Base-by-base conservation (phyloP, 2,797 vertebrate genomes). In the Vultur gryphus region DNA sequence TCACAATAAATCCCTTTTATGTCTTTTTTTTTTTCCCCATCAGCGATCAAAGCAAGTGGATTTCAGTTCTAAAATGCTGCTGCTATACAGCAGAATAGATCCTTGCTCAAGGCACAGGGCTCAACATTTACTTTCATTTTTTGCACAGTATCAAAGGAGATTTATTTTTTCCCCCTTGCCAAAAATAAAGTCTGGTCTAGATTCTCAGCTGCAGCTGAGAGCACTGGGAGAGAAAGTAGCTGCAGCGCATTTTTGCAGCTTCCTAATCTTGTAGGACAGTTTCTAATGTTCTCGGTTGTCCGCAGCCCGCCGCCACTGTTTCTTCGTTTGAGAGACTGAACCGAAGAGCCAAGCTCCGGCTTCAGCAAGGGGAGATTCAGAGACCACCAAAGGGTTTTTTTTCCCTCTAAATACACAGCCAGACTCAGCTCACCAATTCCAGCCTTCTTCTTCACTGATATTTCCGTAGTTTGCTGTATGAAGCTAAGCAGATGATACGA, bases 121-220 rank as follows among this genome's bases (percentile, higher is more conserved):
- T 96, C 71, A 79, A 85, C 66, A 83, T 59, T 89, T 90, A 52
- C 75, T 94, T 94, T 70, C 41, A 39, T 61, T 87, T 94, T 92
- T 90, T 84, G 9, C 66, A 72, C 79, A 49, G 57, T 87, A 82
- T 95, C 73, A 96, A 91, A 93, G 69, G 84, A 96, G 83, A 87
- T 87, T 91, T 90, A 69, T 95, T 96, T 95, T 82, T 72, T 54
- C 26, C 51, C 39, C 33, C 62, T 85, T 92, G 86, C 87, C 93
- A 94, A 96, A 89, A 87, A 87, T 89, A 94, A 93, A 93, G 16
- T 44, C 89, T 89, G 62, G 78, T 92, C 93, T 89, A 89, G 66
- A 95, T 93, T 84, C 84, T 78, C 82, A 87, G 78, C 93, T 85
- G 88, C 89, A 95, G 90, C 91, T 90, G 80, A 92, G 35, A 91